Evolutionary conservation across 2,113 vertebrate genomes (phyloP), one percentile per base, ranked within the genome.

Genomic region (Morone saxatilis): DNA sequence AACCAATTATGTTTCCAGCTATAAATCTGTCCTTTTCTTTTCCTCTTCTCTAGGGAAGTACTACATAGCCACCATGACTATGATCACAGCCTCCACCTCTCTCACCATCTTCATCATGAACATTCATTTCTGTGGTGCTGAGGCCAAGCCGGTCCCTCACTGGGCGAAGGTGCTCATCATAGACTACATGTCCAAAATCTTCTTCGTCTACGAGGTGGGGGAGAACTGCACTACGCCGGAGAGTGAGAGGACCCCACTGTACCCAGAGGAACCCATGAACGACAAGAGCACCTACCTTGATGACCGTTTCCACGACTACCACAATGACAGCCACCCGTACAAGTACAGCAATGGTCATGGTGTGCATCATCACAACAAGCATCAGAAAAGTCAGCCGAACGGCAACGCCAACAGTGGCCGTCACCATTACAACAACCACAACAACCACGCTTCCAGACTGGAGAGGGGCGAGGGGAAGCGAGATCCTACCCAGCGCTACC

Each of bases 91-190:
- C 20, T 99, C 98, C 60, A 99, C 98, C 0, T 97, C 98, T 1
- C 41, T 99, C 92, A 99, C 98, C 1, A 99, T 99, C 88, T 98
- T 99, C 89, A 98, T 99, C 81, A 99, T 99, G 98, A 99, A 99
- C 69, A 97, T 99, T 80, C 98, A 99, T 87, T 98, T 98, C 67
- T 99, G 98, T 17, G 98, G 98, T 22, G 96, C 97, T 0, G 98
- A 99, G 92, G 98, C 98, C 81, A 97, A 96, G 83, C 97, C 98
- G 0, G 98, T 99, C 71, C 98, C 98, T 7, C 96, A 93, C 6
- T 99, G 98, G 98, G 98, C 98, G n/a, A 97, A 96, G 72, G 96
- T 99, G 61, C 91, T 99, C 85, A 98, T 99, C 92, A 95, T 99
- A 72, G 96, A 97, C 89, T 98, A 99, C 92, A 99, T 99, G 98